A percentile compares a stretch with the other conserved stretches of the same genome.
Conservation (phyloP, 2,113 vertebrate species). For the Hypocryptadius cinnamomeus region DNA sequence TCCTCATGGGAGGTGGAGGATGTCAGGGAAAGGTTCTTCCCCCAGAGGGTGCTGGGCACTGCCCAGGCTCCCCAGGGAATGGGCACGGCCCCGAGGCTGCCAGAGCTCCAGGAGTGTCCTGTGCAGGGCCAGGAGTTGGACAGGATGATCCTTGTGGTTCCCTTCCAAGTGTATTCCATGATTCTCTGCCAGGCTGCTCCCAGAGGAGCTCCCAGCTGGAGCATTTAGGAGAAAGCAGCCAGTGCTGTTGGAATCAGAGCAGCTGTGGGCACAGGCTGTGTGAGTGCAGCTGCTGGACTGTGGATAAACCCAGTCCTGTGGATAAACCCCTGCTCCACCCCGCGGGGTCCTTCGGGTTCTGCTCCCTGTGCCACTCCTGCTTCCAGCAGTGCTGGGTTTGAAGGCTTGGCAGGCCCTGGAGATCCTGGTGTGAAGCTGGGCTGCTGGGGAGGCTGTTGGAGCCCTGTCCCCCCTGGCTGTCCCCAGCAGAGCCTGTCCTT, state of each 20-base stretch:
- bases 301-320: background rate
- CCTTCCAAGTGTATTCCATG: background rate
- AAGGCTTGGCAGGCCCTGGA: background rate
- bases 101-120: background rate
- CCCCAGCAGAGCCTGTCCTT: background rate
- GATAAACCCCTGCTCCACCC: background rate
- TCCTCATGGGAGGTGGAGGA: background rate
- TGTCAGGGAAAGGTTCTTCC: background rate
- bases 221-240: background rate
- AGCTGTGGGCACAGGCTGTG: background rate
- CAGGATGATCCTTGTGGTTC: background rate
- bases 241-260: background rate
- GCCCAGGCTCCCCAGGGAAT: background rate
- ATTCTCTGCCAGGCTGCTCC: background rate
- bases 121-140: background rate
- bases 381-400: background rate
- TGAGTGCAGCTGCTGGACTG: background rate
- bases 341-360: fast-evolving
- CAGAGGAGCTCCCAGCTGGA: background rate
- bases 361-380: background rate
- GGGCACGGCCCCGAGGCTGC: background rate
- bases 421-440: background rate
- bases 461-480: background rate
- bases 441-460: background rate
- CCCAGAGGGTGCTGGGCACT: background rate